A percentile compares a stretch with the other conserved stretches of the same genome.
phyloP scores from a whole-genome alignment of 2,113 vertebrate species.

The Dendropsophus ebraccatus region DNA sequence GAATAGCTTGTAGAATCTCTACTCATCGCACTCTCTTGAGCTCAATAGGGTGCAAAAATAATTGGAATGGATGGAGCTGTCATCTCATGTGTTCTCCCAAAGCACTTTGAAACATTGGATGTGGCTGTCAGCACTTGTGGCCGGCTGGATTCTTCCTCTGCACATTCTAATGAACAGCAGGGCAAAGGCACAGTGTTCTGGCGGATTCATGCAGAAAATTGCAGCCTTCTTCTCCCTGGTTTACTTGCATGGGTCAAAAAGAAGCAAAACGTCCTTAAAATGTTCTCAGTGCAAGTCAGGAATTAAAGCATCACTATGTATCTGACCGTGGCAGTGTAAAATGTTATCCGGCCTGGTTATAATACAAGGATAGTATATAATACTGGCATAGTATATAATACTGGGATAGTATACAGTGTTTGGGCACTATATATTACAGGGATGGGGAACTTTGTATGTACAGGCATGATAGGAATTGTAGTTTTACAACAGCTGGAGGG shows the following conservation, averaged over 20 bases:
- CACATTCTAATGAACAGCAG: slow-evolving; percentile 7
- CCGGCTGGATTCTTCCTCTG: neutral
- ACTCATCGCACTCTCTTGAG: neutral
- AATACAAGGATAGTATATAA: neutral
- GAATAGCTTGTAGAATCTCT: neutral
- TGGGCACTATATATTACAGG: too few species aligned
- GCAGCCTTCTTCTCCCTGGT: neutral
- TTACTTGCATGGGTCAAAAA: neutral
- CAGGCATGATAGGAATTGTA: too few species aligned
- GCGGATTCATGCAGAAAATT: neutral
- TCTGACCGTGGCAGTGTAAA: neutral
- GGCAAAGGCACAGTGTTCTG: neutral
- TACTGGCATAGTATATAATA: neutral
- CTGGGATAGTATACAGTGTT: too few species aligned
- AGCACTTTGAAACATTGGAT: slow-evolving; percentile 7
- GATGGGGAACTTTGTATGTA: too few species aligned
- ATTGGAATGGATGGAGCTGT: slow-evolving; percentile 25
- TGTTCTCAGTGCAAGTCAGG: neutral
- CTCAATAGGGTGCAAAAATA: slow-evolving; percentile 14
- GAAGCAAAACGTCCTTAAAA: neutral
- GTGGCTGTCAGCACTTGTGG: neutral
- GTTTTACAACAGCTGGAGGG: too few species aligned
- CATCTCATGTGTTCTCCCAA: slow-evolving; percentile 22
- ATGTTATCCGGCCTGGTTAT: neutral
- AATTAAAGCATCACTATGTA: neutral